These are phyloP conservation scores for Theonella swinhoei DNA, from an alignment of 37 sponge, comb jelly and placozoan genomes.

Conservation along the genomic window DNA sequence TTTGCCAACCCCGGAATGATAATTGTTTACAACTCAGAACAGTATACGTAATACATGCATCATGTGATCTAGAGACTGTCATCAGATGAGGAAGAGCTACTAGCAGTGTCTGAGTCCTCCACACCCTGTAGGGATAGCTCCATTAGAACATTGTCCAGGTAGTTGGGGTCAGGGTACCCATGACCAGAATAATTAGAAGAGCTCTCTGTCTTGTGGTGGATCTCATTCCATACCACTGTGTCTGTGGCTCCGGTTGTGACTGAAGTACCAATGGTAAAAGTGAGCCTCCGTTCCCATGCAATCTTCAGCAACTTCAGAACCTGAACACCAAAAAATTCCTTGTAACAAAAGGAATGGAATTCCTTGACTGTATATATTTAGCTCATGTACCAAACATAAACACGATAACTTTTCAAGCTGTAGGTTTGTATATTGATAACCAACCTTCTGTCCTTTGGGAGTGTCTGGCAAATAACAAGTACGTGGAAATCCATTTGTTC, in stretches of 20 bases:
- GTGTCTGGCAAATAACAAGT: conserved; percentile 90
- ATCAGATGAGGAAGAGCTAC: conserved; percentile 1
- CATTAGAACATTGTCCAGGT: conserved; percentile 84
- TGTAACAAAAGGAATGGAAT: not conserved
- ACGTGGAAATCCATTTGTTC: conserved; percentile 87
- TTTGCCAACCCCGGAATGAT: too few species aligned
- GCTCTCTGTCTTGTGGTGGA: conserved; percentile 97
- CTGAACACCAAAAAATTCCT: conserved; percentile 15
- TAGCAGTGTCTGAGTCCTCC: conserved; percentile 28
- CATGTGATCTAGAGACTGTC: conserved; percentile 17
- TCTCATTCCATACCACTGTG: conserved; percentile 78
- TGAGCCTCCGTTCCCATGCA: conserved; percentile 92
- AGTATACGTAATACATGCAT: too few species aligned
- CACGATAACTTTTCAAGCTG: too few species aligned
- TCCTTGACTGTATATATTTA: not conserved
- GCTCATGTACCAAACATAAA: not conserved
- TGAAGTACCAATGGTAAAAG: conserved; percentile 97
- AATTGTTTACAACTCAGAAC: too few species aligned
- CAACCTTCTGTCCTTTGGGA: conserved; percentile 83
- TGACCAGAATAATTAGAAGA: conserved; percentile 42
- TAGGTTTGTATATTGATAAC: too few species aligned
- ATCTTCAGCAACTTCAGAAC: conserved; percentile 81
- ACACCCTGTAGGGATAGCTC: conserved; percentile 96
- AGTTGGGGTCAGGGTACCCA: conserved; percentile 87
- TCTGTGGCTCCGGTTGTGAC: conserved; percentile 86